Evolutionary conservation across 2,113 vertebrate genomes (phyloP), one percentile per base, ranked within the genome.

Genomic region (Anarhynchus alexandrinus): DNA sequence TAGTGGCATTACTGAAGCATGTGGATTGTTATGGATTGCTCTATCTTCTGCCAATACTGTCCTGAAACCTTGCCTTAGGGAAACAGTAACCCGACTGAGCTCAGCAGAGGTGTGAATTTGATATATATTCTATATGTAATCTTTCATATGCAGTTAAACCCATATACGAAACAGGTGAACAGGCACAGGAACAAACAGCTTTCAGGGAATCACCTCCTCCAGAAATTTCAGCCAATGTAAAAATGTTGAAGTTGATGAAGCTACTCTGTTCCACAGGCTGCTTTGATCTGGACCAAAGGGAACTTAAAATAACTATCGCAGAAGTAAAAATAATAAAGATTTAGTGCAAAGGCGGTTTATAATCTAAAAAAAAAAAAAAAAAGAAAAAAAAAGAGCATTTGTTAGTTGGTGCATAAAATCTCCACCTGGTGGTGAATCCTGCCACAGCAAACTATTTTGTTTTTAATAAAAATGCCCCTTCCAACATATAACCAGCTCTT

Each of bases 381-480:
- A 19, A 9, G 23, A 29, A 15, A 15, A 43, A n/a, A 27, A 34
- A 30, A 38, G 34, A 12, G 23, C 27, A 30, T 25, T 21, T 64
- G 11, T 36, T 67, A 58, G 22, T 5, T 36, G 69, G 64, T 67
- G 36, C 19, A 29, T 61, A 23, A 69, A 94, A 92, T 91, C 94
- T 94, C 93, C 96, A 96, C 90, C 94, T 93, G 78, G 90, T 95
- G 95, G 87, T 72, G 87, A 79, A 43, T 42, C 12, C 45, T 78
- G 87, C 76, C 85, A 77, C 76, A 73, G 57, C 64, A 90, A 69
- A 89, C 9, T 19, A 15, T 9, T 64, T 67, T 25, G 20, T 36
- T 86, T 52, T 22, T 5, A 58, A 66, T 23, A 54, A 77, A 84
- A 83, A 64, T 18, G 78, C 64, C 23, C 4, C 0, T 71, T 74